phyloP scores from a whole-genome alignment of 2,888 invertebrate species.

The Apotomis turbidana region DNA sequence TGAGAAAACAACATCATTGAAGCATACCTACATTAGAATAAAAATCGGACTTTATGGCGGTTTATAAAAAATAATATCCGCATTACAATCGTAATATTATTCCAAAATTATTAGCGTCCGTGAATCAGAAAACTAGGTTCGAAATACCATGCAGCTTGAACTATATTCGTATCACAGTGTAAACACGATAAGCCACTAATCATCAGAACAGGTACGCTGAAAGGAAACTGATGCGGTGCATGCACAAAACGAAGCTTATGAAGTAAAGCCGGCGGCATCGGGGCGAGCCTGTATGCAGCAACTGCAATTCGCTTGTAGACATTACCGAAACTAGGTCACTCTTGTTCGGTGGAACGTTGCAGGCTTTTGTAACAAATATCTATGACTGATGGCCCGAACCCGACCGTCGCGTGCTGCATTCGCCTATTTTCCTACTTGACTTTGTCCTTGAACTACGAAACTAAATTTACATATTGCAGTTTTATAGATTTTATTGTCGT shows the following conservation, averaged over 20 bases:
- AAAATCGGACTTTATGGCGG: too few species aligned
- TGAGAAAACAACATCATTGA: too few species aligned
- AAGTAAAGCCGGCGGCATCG: slow-evolving; percentile 23
- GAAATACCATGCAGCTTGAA: too few species aligned
- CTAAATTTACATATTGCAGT: slow-evolving; percentile 31
- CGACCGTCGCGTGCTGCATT: slow-evolving; percentile 49
- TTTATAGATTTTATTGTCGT: slow-evolving; percentile 23
- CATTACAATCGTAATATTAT: too few species aligned
- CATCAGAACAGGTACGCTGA: slow-evolving; percentile 13
- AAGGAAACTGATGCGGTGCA: slow-evolving; percentile 10
- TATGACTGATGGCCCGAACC: slow-evolving; percentile 57
- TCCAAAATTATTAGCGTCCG: too few species aligned
- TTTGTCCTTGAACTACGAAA: slow-evolving; percentile 44
- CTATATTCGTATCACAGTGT: neutral
- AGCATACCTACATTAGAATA: too few species aligned
- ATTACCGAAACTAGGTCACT: slow-evolving; percentile 71
- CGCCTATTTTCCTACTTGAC: slow-evolving; percentile 45
- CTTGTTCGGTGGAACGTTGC: slow-evolving; percentile 62
- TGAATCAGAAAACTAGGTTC: too few species aligned
- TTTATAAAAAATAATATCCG: too few species aligned
- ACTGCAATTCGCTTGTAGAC: slow-evolving; percentile 53
- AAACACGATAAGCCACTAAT: slow-evolving; percentile 43
- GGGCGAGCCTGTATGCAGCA: slow-evolving; percentile 55
- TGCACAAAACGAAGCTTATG: slow-evolving; percentile 28
- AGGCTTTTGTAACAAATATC: slow-evolving; percentile 58